These are phyloP conservation scores for Thumatha senex DNA, from an alignment of 2,888 invertebrate species.

Conservation along the genomic window DNA sequence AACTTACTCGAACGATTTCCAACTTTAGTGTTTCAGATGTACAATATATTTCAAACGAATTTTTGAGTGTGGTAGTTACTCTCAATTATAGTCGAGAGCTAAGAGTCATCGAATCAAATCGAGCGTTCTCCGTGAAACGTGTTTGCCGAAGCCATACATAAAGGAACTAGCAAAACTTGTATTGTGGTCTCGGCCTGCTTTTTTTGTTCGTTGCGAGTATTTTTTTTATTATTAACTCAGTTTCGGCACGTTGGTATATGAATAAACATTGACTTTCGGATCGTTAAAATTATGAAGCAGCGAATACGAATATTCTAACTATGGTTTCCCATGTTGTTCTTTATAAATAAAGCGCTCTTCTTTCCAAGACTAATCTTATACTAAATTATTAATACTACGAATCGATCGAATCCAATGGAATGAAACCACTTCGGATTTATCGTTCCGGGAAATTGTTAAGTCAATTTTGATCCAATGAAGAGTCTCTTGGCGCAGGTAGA, in stretches of 20 bases:
- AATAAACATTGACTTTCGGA: conserved; percentile 33
- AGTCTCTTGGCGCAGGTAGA: conserved; percentile 52
- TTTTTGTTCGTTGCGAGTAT: conserved; percentile 47
- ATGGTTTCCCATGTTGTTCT: no score
- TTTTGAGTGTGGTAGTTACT: conserved; percentile 44
- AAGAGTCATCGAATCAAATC: conserved; percentile 57
- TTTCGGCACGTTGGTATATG: conserved; percentile 38
- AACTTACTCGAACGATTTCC: conserved; percentile 49
- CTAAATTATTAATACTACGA: conserved; percentile 37
- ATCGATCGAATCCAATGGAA: conserved; percentile 39
- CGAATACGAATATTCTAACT: background rate
- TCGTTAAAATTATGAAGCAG: conserved; percentile 13
- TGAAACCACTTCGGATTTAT: conserved; percentile 33
- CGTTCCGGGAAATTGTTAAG: conserved; percentile 53
- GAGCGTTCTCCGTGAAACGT: conserved; percentile 67
- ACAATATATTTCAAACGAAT: conserved; percentile 54
- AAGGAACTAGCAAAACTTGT: conserved; percentile 71
- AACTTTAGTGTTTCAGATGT: conserved; percentile 47
- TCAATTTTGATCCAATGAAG: conserved; percentile 47
- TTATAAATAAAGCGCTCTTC: conserved; percentile 14
- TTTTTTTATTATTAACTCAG: conserved; percentile 34
- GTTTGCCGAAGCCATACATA: conserved; percentile 67
- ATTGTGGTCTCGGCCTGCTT: conserved; percentile 55
- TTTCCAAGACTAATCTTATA: conserved; percentile 8
- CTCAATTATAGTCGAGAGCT: conserved; percentile 47